Conservation (phyloP, 2,888 invertebrate species). For the Meghimatium bilineatum region DNA sequence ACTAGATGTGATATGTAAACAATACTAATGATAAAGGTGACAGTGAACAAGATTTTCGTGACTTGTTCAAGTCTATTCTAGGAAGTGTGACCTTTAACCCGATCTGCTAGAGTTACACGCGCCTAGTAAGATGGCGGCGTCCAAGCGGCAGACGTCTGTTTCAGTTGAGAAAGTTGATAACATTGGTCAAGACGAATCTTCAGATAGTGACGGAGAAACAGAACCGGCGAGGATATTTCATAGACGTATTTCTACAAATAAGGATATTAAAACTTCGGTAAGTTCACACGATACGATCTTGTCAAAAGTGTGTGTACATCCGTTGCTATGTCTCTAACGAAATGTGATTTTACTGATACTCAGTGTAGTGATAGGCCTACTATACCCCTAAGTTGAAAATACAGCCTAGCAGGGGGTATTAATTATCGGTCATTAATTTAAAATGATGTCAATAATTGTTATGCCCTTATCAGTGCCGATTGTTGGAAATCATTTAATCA, state of each 20-base stretch:
- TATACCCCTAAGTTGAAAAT: no score
- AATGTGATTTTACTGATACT: not conserved
- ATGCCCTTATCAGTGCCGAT: no score
- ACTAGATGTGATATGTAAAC: not conserved
- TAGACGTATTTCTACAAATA: conserved; percentile 88
- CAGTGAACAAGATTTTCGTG: not conserved
- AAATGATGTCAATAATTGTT: no score
- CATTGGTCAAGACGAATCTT: conserved; percentile 80
- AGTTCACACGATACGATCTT: conserved; percentile 71
- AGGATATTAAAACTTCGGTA: conserved; percentile 88
- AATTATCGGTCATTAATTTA: no score
- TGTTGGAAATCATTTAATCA: no score
- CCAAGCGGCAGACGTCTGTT: conserved; percentile 56
- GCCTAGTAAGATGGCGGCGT: conserved; percentile 61
- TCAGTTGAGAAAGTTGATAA: conserved; percentile 59
- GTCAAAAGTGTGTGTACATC: conserved; percentile 16
- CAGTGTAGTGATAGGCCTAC: not conserved
- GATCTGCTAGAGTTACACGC: conserved; percentile 31
- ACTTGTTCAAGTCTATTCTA: not conserved
- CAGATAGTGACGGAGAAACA: conserved; percentile 90
- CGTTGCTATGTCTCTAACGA: conserved; percentile 17
- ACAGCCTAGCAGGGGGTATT: no score
- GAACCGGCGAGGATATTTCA: conserved; percentile 87
- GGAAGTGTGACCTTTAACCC: conserved; percentile 46
- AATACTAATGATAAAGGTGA: not conserved